Conservation (phyloP, 2,888 invertebrate genomes). For the Netelia inedita region DNA sequence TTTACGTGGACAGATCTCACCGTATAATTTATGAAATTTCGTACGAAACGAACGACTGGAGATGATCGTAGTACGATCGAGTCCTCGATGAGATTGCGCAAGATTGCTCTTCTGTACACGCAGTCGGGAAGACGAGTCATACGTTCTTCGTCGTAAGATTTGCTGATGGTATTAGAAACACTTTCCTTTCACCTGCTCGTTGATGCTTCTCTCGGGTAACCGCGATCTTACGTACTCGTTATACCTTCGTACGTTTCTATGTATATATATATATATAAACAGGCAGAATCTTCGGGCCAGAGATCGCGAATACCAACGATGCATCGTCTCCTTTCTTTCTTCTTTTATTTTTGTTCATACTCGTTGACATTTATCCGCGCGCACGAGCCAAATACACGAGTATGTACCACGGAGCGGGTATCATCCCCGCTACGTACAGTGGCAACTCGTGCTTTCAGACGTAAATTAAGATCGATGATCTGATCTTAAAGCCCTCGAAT, state of each 20-base stretch:
- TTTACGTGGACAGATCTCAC: constrained; percentile 9
- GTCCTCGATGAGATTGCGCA: constrained; percentile 68
- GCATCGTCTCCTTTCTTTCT: constrained; percentile 26
- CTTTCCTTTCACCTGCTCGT: constrained; percentile 69
- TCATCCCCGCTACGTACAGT: constrained; percentile 35
- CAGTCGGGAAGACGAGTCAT: constrained; percentile 60
- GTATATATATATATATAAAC: background rate
- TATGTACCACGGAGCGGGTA: constrained; percentile 7
- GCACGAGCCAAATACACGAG: constrained; percentile 62
- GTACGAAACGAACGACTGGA: constrained; percentile 58
- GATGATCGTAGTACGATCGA: constrained; percentile 55
- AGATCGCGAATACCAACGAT: constrained; percentile 60
- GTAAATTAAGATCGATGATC: constrained; percentile 66
- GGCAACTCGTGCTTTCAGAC: constrained; percentile 58
- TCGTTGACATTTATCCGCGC: constrained; percentile 67
- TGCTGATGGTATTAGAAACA: constrained; percentile 60
- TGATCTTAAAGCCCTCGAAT: constrained; percentile 26
- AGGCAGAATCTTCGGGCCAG: constrained; percentile 43
- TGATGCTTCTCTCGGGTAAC: constrained; percentile 38
- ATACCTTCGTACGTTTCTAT: background rate
- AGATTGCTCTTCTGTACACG: constrained; percentile 36
- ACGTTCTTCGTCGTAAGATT: constrained; percentile 44
- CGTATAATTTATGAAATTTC: constrained; percentile 27
- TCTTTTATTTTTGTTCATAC: constrained; percentile 17
- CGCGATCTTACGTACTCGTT: constrained; percentile 13